Conservation (phyloP, 2,888 invertebrate genomes). For the Drosophila parthenogenetica region DNA sequence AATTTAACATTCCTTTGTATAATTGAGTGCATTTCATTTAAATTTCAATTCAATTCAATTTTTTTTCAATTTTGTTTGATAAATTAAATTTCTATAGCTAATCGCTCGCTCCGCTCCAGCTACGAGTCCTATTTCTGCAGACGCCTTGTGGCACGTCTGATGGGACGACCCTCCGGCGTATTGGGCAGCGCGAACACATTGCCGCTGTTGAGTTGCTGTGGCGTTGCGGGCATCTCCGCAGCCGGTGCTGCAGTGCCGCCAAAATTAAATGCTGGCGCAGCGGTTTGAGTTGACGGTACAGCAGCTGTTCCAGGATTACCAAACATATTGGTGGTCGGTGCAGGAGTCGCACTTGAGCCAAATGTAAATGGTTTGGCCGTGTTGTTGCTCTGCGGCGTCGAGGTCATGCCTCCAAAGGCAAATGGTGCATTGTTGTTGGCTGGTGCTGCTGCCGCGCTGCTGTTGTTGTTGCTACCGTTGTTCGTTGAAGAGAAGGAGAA, state of each 20-base stretch:
- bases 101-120: neutral
- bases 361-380: slow-evolving; percentile 66
- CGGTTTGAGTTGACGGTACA: neutral
- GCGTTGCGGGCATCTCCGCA: slow-evolving; percentile 30
- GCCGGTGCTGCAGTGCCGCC: slow-evolving; percentile 35
- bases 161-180: slow-evolving; percentile 63
- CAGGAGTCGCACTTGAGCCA: slow-evolving; percentile 33
- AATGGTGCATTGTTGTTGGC: slow-evolving; percentile 49
- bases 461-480: slow-evolving; percentile 10
- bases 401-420: slow-evolving; percentile 55
- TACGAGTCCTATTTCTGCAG: slow-evolving; percentile 66
- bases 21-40: slow-evolving; percentile 8
- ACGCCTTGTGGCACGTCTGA: slow-evolving; percentile 80
- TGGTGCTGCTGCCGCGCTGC: slow-evolving; percentile 13
- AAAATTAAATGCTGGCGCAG: slow-evolving; percentile 60
- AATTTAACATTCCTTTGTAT: neutral
- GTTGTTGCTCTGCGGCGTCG: slow-evolving; percentile 24
- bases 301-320: slow-evolving; percentile 39
- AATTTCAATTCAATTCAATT: neutral
- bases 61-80: neutral
- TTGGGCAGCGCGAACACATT: slow-evolving; percentile 69
- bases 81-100: neutral
- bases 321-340: slow-evolving; percentile 50
- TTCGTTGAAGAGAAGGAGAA: slow-evolving; percentile 61
- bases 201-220: slow-evolving; percentile 56